phyloP scores from a whole-genome alignment of 2,888 invertebrate species.

The Keiferia lycopersicella region DNA sequence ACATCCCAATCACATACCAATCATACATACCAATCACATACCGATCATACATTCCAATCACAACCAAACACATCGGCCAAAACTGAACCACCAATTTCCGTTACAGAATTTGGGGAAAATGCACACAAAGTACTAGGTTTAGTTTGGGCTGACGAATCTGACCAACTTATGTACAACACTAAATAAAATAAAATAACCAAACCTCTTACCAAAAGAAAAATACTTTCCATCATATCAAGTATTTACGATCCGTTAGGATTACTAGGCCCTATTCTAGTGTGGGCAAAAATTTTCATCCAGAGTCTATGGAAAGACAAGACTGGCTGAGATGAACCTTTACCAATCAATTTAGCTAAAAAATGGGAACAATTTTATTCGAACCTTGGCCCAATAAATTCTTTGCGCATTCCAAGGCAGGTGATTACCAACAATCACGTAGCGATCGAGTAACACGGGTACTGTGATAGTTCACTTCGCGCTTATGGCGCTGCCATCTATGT shows the following conservation, averaged over 20 bases:
- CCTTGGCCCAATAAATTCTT: background rate
- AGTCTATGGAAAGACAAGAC: conserved; percentile 18
- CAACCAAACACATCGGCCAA: background rate
- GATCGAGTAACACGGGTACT: background rate
- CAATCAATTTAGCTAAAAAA: background rate
- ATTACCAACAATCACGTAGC: background rate
- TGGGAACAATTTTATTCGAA: conserved; percentile 21
- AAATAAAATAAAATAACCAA: conserved; percentile 9
- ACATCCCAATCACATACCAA: no score
- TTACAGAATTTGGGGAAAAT: conserved; percentile 16
- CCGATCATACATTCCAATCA: background rate
- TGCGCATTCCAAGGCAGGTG: conserved; percentile 13
- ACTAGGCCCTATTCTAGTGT: conserved; percentile 23
- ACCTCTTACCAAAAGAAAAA: conserved; percentile 23
- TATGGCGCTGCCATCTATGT: conserved; percentile 15
- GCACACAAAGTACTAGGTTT: conserved; percentile 29
- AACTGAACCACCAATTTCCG: background rate
- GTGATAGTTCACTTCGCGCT: background rate
- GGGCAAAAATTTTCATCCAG: conserved; percentile 24
- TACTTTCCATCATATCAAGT: conserved; percentile 26
- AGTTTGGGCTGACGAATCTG: conserved; percentile 19
- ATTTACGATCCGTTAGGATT: conserved; percentile 27
- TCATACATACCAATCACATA: background rate
- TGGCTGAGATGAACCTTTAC: conserved; percentile 26
- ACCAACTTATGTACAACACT: conserved; percentile 20